Percentiles rank a stretch among this genome's conserved stretches.
Evolutionary conservation across 2,888 invertebrate genomes (phyloP).

Genomic region (Acanthoscelides obtectus): DNA sequence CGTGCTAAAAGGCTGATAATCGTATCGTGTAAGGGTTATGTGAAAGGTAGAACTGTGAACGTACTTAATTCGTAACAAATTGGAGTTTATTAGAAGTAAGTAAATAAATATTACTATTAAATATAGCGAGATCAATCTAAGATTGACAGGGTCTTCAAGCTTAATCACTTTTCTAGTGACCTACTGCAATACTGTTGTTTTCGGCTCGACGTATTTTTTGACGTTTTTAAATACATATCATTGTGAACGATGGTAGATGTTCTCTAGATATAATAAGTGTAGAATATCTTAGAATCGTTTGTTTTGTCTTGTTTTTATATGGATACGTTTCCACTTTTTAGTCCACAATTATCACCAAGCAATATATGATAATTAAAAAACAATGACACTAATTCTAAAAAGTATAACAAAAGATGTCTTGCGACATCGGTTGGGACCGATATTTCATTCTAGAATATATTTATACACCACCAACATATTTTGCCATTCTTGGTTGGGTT

Average conservation of each 20-base stretch:
- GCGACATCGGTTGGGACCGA: too few relatives aligned
- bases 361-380: too few relatives aligned
- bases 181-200: conserved; percentile 13
- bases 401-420: too few relatives aligned
- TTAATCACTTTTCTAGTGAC: conserved; percentile 22
- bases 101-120: background rate
- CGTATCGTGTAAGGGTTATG: background rate
- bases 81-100: background rate
- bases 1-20: conserved; percentile 29
- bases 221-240: conserved; percentile 37
- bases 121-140: conserved; percentile 22
- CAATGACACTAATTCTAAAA: too few relatives aligned
- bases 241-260: conserved; percentile 29
- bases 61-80: background rate
- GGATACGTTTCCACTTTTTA: too few relatives aligned
- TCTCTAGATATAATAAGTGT: background rate
- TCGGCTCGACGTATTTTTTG: conserved; percentile 22
- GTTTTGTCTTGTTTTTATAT: too few relatives aligned
- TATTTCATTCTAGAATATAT: too few relatives aligned
- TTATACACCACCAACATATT: too few relatives aligned
- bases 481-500: too few relatives aligned
- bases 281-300: background rate
- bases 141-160: conserved; percentile 36
- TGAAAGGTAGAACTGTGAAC: background rate
- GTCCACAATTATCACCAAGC: too few relatives aligned